phyloP scores from a whole-genome alignment of 2,888 invertebrate genomes.

The Synanthedon myopaeformis region DNA sequence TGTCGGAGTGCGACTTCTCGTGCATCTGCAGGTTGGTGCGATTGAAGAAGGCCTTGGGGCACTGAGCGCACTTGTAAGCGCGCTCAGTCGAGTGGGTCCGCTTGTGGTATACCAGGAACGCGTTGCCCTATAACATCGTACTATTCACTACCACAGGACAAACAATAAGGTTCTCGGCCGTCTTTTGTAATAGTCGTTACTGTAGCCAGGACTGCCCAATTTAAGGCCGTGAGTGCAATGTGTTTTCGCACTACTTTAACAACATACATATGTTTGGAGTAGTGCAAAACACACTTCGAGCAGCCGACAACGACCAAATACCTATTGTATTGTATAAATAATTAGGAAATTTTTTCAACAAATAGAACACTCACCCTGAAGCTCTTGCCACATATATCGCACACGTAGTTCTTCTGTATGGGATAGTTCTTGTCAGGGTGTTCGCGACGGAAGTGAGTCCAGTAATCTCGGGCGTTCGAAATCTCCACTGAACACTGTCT shows the following conservation, averaged over 20 bases:
- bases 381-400: conserved; percentile 57
- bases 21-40: conserved; percentile 52
- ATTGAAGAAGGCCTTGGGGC: conserved; percentile 53
- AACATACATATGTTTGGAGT: no score
- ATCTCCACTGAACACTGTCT: conserved; percentile 46
- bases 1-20: conserved; percentile 48
- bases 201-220: no score
- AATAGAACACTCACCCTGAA: conserved; percentile 33
- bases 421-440: conserved; percentile 57
- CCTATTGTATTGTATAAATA: background rate
- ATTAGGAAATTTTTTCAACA: background rate
- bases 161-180: no score
- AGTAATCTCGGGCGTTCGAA: conserved; percentile 44
- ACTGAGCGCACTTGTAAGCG: conserved; percentile 34
- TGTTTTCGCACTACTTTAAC: no score
- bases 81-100: conserved; percentile 48
- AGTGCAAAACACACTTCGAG: no score
- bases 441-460: conserved; percentile 50
- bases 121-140: conserved; percentile 33
- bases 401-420: conserved; percentile 51
- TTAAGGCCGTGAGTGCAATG: no score
- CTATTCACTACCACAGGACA: no score
- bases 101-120: conserved; percentile 51
- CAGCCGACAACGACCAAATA: no score
- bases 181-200: no score